Base-by-base conservation (phyloP, 2,888 invertebrate genomes). In the Drosophila greeni region DNA sequence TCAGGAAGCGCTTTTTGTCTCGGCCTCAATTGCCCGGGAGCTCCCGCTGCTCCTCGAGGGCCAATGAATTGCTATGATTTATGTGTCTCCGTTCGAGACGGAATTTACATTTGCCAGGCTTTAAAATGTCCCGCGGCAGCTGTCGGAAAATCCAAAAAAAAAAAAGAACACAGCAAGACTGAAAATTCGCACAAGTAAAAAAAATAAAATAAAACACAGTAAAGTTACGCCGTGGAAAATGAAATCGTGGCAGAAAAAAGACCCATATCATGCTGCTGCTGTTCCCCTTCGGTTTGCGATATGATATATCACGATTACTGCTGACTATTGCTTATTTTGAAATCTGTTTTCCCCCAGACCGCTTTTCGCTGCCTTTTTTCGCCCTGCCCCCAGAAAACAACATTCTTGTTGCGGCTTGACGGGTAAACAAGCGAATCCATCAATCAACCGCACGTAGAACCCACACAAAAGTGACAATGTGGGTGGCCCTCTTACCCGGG, bases 381-480 rank as follows among this genome's bases (percentile, higher is more conserved):
- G n/a, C n/a, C n/a, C n/a, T n/a, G n/a, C 24, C 26, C 26, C 40
- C 26, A 9, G 31, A 34, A 23, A 59, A 61, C 18, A 60, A 62
- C 62, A 72, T 72, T 49, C 68, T 53, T 71, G 83, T 71, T 67
- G 74, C 69, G 67, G 67, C 51, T 66, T 73, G 75, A 75, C 73
- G 74, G 73, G 70, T 67, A 84, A 82, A 85, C 73, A 85, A 75
- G 81, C 66, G 67, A 75, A 76, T 73, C 75, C 75, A 82, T 82
- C 85, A 82, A 82, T 82, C 82, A 82, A 72, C 58, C 76, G 65
- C 75, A 77, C 65, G 75, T 69, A 76, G 51, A 82, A 60, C 66
- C 67, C 74, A 71, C 71, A 73, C 72, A 79, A 82, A 79, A 82
- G 78, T 82, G 85, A 82, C 77, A 84, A 79, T 68, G 60, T 66